phyloP scores from a whole-genome alignment of 2,888 invertebrate species.

The Phyllotreta striolata region DNA sequence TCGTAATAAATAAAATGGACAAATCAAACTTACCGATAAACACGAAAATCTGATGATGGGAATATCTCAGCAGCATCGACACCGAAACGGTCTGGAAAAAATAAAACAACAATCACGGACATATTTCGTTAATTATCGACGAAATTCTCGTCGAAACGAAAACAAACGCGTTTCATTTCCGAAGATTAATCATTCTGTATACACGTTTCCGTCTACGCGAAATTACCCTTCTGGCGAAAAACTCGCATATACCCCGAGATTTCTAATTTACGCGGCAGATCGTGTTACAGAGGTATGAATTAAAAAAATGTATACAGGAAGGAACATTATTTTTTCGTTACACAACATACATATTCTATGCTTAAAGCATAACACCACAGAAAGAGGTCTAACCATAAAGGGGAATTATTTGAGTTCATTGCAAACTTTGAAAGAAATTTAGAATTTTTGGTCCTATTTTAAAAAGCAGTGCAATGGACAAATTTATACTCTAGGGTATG shows the following conservation, averaged over 20 bases:
- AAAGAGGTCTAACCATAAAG: too few relatives aligned
- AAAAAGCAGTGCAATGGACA: too few relatives aligned
- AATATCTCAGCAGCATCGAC: slow-evolving; percentile 96
- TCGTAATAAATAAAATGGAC: too few relatives aligned
- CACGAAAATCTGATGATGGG: slow-evolving; percentile 99
- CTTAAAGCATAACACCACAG: too few relatives aligned
- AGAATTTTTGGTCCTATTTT: too few relatives aligned
- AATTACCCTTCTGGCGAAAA: slow-evolving; percentile 18
- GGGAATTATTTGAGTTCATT: too few relatives aligned
- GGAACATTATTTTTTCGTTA: too few relatives aligned
- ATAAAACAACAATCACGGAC: slow-evolving; percentile 39
- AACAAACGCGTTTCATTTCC: slow-evolving; percentile 5
- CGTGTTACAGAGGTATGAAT: slow-evolving; percentile 24
- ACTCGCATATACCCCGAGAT: neutral
- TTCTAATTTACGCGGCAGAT: slow-evolving; percentile 25
- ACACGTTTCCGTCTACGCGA: slow-evolving; percentile 7
- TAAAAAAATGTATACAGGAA: slow-evolving; percentile 12
- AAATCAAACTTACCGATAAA: slow-evolving; percentile 86
- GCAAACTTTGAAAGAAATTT: too few relatives aligned
- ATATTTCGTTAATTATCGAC: neutral
- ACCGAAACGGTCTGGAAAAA: slow-evolving; percentile 95
- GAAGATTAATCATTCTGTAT: slow-evolving; percentile 10
- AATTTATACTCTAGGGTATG: too few relatives aligned
- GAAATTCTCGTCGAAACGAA: neutral
- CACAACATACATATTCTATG: too few relatives aligned